These are phyloP conservation scores for Archips crataeganus DNA, from an alignment of 2,888 invertebrate genomes.

Conservation along the genomic window DNA sequence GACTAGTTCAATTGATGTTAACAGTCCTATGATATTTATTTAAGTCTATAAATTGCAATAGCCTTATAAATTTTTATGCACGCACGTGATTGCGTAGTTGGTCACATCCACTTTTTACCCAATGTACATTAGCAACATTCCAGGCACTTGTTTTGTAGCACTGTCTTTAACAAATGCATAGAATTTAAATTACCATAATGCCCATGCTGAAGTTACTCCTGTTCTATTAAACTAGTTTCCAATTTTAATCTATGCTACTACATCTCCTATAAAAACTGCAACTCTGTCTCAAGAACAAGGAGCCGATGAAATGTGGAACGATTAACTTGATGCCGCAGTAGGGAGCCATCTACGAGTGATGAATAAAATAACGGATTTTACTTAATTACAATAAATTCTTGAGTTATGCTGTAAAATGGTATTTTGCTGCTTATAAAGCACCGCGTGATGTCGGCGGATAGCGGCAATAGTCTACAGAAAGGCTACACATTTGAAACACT, in stretches of 20 bases:
- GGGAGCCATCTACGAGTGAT: constrained; percentile 70
- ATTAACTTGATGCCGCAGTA: constrained; percentile 72
- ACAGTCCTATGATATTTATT: too few species aligned
- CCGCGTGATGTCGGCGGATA: constrained; percentile 62
- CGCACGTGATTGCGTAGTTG: too few species aligned
- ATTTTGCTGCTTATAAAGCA: constrained; percentile 61
- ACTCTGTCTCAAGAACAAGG: constrained; percentile 64
- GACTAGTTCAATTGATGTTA: too few species aligned
- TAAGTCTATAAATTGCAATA: too few species aligned
- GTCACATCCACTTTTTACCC: too few species aligned
- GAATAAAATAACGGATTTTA: constrained; percentile 75
- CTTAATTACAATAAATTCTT: constrained; percentile 66
- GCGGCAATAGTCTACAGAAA: constrained; percentile 51
- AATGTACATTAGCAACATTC: too few species aligned
- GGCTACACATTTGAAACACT: too few species aligned
- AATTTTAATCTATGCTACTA: constrained; percentile 46
- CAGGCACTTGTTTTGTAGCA: not conserved
- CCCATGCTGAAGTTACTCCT: constrained; percentile 50
- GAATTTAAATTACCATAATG: constrained; percentile 48
- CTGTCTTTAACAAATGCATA: not conserved
- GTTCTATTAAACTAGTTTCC: constrained; percentile 48
- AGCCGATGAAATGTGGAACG: constrained; percentile 75
- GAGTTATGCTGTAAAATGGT: constrained; percentile 71
- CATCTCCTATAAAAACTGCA: constrained; percentile 54
- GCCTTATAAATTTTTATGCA: too few species aligned